These are phyloP conservation scores for Solenopsis invicta DNA, from an alignment of 1,140 invertebrate species.

Conservation along the genomic window DNA sequence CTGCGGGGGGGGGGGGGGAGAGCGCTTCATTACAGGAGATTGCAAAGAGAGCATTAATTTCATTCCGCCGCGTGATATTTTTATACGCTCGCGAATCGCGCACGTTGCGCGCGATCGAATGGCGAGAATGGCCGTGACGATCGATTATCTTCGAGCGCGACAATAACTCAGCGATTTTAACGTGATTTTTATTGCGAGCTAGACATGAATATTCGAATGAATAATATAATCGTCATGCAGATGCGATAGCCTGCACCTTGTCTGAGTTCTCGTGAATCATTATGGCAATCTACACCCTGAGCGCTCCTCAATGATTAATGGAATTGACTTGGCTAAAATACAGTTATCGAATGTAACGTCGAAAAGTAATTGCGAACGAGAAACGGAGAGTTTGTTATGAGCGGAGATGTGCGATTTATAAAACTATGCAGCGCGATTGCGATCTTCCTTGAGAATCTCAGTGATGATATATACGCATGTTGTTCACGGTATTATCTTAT, in stretches of 20 bases:
- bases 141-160: background rate
- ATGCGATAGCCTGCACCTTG: background rate
- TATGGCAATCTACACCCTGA: too few species aligned
- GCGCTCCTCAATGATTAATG: background rate
- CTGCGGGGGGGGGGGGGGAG: too few species aligned
- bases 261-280: background rate
- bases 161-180: background rate
- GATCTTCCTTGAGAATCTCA: too few species aligned
- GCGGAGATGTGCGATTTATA: too few species aligned
- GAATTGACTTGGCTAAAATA: background rate
- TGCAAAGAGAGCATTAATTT: constrained; percentile 30
- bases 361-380: background rate
- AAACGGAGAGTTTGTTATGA: background rate
- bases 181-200: background rate
- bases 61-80: background rate
- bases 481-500: too few species aligned
- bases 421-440: too few species aligned
- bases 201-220: background rate
- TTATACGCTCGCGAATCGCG: background rate
- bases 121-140: background rate
- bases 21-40: constrained; percentile 6
- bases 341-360: background rate
- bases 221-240: constrained; percentile 9
- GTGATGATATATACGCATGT: too few species aligned
- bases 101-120: background rate